A percentile compares a stretch with the other conserved stretches of the same genome.
These are phyloP conservation scores for Channa striata DNA, from an alignment of 2,797 vertebrate genomes.

Conservation along the genomic window DNA sequence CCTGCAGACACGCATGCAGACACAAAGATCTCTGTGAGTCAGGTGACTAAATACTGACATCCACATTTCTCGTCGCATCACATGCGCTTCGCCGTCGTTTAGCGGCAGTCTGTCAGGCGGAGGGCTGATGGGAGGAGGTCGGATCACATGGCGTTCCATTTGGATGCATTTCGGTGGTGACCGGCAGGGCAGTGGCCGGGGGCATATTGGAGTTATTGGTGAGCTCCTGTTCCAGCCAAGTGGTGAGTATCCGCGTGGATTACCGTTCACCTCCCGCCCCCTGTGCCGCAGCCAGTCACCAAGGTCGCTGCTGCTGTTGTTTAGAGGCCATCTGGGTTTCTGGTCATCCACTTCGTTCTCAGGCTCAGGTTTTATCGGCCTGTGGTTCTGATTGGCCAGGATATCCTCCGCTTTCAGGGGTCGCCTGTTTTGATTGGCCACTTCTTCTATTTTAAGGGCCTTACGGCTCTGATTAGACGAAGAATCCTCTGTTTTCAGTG, in stretches of 20 bases:
- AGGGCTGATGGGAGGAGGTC: conserved; percentile 95
- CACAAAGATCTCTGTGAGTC: conserved; percentile 92
- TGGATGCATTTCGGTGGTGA: conserved; percentile 94
- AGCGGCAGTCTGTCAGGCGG: conserved; percentile 93
- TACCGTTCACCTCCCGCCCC: conserved; percentile 87
- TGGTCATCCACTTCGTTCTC: conserved; percentile 88
- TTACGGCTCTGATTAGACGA: conserved; percentile 87
- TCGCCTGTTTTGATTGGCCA: conserved; percentile 86
- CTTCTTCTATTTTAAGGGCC: conserved; percentile 86
- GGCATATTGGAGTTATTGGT: conserved; percentile 81
- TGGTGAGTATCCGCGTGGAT: conserved; percentile 83
- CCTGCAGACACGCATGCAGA: conserved; percentile 97
- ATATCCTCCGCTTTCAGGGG: conserved; percentile 85
- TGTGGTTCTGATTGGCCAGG: conserved; percentile 89
- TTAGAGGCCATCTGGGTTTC: conserved; percentile 81
- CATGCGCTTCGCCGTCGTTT: conserved; percentile 89
- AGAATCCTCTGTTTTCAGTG: conserved; percentile 89
- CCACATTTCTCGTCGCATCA: conserved; percentile 94
- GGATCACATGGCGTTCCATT: conserved; percentile 97
- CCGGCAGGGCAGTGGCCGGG: conserved; percentile 89
- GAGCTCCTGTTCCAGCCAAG: conserved; percentile 77
- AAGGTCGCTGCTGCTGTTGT: conserved; percentile 82
- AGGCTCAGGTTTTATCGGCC: conserved; percentile 89
- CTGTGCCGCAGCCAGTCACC: conserved; percentile 88
- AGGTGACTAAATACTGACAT: conserved; percentile 95